Conservation (phyloP, 2,113 vertebrate genomes). For the Sterrhoptilus dennistouni region DNA sequence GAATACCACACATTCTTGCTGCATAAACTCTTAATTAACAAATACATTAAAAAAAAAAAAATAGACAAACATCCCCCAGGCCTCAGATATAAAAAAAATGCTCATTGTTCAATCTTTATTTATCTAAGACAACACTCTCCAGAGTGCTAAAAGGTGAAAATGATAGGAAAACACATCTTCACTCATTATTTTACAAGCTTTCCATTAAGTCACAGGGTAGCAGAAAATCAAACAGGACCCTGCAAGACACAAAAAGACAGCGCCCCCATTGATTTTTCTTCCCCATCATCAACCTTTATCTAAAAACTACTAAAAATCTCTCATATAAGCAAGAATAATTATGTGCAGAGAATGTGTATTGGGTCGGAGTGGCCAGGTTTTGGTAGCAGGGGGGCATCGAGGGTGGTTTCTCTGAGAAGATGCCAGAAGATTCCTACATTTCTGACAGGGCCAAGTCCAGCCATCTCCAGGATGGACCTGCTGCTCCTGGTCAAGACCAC, state of each 20-base stretch:
- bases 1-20: neutral
- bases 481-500: rapidly evolving
- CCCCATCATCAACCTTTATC: neutral
- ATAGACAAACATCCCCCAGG: neutral
- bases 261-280: neutral
- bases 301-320: neutral
- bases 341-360: neutral
- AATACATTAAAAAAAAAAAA: neutral
- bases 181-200: neutral
- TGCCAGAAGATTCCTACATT: neutral
- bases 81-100: neutral
- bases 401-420: neutral
- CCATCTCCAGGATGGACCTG: rapidly evolving
- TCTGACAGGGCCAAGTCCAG: neutral
- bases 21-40: neutral
- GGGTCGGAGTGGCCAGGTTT: neutral
- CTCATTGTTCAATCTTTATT: neutral
- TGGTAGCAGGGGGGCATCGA: rapidly evolving
- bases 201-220: neutral
- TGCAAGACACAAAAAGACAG: neutral
- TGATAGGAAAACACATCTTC: neutral
- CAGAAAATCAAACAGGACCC: neutral
- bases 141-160: neutral
- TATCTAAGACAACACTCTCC: neutral
- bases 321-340: neutral